Conservation (phyloP, 2,797 vertebrate species). For the Atherinosoma microstoma region DNA sequence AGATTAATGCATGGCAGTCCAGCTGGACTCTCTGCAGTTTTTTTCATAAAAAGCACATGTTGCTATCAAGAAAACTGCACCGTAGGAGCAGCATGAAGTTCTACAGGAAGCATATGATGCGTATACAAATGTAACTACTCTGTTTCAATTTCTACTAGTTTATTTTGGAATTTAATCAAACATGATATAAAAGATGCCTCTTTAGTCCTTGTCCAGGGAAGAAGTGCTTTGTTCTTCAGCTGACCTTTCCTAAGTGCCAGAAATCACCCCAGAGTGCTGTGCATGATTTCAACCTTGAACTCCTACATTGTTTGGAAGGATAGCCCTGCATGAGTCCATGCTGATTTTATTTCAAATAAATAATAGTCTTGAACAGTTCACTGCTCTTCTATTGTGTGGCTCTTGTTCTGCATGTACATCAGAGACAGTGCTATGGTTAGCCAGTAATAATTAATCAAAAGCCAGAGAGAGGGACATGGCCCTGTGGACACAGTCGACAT, state of each 20-base stretch:
- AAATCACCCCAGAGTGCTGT: slow-evolving; percentile 4
- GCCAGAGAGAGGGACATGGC: slow-evolving; percentile 43
- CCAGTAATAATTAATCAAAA: slow-evolving; percentile 67
- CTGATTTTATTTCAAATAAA: slow-evolving; percentile 71
- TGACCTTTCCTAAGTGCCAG: slow-evolving; percentile 37
- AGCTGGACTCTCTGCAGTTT: too few species aligned
- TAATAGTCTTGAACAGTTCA: slow-evolving; percentile 74
- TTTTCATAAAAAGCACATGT: not conserved
- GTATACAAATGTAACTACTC: not conserved
- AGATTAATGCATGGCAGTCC: too few species aligned
- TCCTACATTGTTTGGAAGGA: slow-evolving; percentile 41
- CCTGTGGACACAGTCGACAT: slow-evolving; percentile 53
- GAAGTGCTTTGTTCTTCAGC: slow-evolving; percentile 5
- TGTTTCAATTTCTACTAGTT: not conserved
- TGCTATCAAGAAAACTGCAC: not conserved
- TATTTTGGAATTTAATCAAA: too few species aligned
- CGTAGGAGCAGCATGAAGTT: not conserved
- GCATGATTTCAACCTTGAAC: slow-evolving; percentile 41
- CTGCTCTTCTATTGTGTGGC: slow-evolving; percentile 66
- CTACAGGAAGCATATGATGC: not conserved
- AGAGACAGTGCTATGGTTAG: slow-evolving; percentile 59
- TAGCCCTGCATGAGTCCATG: slow-evolving; percentile 40
- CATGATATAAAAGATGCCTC: not conserved
- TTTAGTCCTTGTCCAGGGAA: slow-evolving; percentile 8
- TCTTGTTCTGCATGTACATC: slow-evolving; percentile 69